A percentile compares a stretch with the other conserved stretches of the same genome.
These are phyloP conservation scores for Drosophila formosana DNA, from an alignment of 2,888 invertebrate species.

Conservation along the genomic window DNA sequence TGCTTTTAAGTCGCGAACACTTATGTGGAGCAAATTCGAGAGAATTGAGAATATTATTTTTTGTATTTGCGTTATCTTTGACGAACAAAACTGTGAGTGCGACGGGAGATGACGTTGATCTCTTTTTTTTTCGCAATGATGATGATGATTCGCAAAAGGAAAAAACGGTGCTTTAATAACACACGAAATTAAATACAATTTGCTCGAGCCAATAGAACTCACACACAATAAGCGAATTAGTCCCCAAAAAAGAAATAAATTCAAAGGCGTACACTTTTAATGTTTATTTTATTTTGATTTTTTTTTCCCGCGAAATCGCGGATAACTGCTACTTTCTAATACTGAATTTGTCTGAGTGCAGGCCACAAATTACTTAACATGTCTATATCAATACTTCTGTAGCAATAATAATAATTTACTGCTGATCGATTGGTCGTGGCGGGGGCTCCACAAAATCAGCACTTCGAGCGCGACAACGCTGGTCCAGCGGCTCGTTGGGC, in stretches of 20 bases:
- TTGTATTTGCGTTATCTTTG: constrained; percentile 12
- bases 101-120: constrained; percentile 22
- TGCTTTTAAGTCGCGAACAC: constrained; percentile 64
- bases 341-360: constrained; percentile 42
- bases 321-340: constrained; percentile 42
- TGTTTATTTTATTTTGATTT: constrained; percentile 11
- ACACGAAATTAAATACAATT: constrained; percentile 42
- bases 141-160: constrained; percentile 15
- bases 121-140: constrained; percentile 1
- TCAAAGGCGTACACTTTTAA: constrained; percentile 8
- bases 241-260: neutral
- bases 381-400: constrained; percentile 3
- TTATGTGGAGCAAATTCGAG: constrained; percentile 35
- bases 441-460: constrained; percentile 86
- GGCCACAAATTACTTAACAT: constrained; percentile 9
- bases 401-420: constrained; percentile 9
- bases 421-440: constrained; percentile 81
- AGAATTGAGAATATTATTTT: constrained; percentile 30
- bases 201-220: constrained; percentile 4
- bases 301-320: constrained; percentile 6
- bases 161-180: constrained; percentile 22
- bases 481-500: constrained; percentile 86
- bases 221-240: constrained; percentile 31
- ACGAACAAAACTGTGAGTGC: constrained; percentile 30
- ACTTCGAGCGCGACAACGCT: constrained; percentile 87